Base-by-base conservation (phyloP, 2,888 invertebrate genomes). In the Scaeva pyrastri region DNA sequence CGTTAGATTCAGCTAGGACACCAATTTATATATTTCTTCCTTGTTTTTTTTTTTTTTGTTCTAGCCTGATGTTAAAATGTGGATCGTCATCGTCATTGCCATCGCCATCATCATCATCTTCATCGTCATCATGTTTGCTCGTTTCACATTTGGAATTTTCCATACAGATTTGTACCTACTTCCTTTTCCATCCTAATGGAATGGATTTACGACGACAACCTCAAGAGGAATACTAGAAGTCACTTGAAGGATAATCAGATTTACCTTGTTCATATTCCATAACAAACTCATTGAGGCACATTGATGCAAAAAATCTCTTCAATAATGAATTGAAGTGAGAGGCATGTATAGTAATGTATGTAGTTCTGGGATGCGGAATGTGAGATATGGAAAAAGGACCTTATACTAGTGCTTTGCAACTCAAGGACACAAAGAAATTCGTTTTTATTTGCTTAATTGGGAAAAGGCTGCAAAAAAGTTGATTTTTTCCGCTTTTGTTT, bases 1-100 rank as follows among this genome's bases (percentile, higher is more conserved):
- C 77, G 86, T 86, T 86, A 71, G 73, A 77, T 70, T 77, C 64
- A 64, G 82, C 86, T 62, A 86, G 86, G 86, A 86, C 82, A 86
- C 77, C 68, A 62, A 81, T 75, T 72, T 85, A 56, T 70, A 36
- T 70, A 52, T 23, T 52, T 52, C 31, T n/a, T n/a, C n/a, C n/a
- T n/a, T 4, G 31, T 31, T 26, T 31, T 73, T 50, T 43, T 64
- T 73, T 66, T 58, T 68, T 45, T 58, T 66, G 12, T 70, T 52
- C 75, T 39, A 41, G 23, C 23, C 62, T 68, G 60, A 14, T 66
- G 16, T 43, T 52, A 31, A 7, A n/a, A 41, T 78, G 55, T 72
- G 58, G 56, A 39, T 68, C 60, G 52, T 68, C 64, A 52, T 26
- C 39, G 10, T 39, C 39, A 36, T 72, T 19, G 19, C 39, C 80